phyloP scores from a whole-genome alignment of 92 coral and sea anemone species.

The Paragorgia papillata region DNA sequence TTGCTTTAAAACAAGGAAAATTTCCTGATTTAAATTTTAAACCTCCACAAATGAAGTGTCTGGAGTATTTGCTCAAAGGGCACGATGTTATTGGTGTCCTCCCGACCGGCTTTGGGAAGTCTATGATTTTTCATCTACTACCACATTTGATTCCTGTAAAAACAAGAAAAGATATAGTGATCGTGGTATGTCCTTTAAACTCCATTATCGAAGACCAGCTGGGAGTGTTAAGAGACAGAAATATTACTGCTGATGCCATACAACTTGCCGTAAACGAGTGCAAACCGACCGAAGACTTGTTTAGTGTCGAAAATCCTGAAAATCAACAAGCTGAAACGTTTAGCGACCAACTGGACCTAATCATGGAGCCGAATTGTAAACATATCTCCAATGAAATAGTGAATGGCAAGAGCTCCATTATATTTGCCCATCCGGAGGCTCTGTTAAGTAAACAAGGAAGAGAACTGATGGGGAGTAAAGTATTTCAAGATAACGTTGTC shows the following conservation, averaged over 20 bases:
- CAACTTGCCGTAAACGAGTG: slow-evolving; percentile 53
- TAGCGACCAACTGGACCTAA: background rate
- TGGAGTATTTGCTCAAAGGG: slow-evolving; percentile 61
- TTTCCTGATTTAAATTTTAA: slow-evolving; percentile 58
- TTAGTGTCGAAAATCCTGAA: slow-evolving; percentile 31
- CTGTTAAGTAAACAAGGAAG: slow-evolving; percentile 62
- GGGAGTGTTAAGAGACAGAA: slow-evolving; percentile 48
- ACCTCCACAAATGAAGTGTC: slow-evolving; percentile 62
- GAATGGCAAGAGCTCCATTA: slow-evolving; percentile 55
- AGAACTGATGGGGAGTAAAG: slow-evolving; percentile 64
- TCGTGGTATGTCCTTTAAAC: slow-evolving; percentile 67
- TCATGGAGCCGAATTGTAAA: slow-evolving; percentile 35
- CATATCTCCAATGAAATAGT: slow-evolving; percentile 37
- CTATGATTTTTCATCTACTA: slow-evolving; percentile 65
- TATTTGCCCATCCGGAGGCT: slow-evolving; percentile 76
- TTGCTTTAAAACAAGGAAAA: slow-evolving; percentile 55
- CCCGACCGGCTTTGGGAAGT: slow-evolving; percentile 76
- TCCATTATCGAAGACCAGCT: slow-evolving; percentile 71
- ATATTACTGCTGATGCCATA: slow-evolving; percentile 59
- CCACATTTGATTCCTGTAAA: slow-evolving; percentile 62
- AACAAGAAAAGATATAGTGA: slow-evolving; percentile 57
- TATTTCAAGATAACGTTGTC: slow-evolving; percentile 69
- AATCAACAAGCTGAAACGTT: slow-evolving; percentile 42
- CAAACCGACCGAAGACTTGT: slow-evolving; percentile 53
- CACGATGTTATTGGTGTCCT: slow-evolving; percentile 57